Conservation (phyloP, 2,113 vertebrate species). For the Calidris pugnax region DNA sequence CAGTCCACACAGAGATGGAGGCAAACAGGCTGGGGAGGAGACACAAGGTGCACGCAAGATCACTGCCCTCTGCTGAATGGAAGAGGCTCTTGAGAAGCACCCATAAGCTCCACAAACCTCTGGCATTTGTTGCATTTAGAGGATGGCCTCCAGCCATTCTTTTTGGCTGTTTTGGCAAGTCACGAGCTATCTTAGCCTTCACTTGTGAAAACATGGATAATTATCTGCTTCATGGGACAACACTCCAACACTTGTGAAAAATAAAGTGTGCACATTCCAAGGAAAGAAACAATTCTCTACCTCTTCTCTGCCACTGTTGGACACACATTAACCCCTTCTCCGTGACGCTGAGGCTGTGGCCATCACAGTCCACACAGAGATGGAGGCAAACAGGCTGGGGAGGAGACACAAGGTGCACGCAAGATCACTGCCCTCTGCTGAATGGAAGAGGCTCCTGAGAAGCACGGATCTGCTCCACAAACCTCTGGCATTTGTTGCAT, state of each 20-base stretch:
- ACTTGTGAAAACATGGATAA: not conserved
- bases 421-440: constrained; percentile 50
- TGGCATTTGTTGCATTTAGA: not conserved
- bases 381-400: not conserved
- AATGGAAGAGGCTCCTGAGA: not conserved
- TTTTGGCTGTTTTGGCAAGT: not conserved
- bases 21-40: not conserved
- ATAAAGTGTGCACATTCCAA: not conserved
- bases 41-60: not conserved
- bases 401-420: not conserved
- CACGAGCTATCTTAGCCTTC: not conserved
- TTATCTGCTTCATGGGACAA: not conserved
- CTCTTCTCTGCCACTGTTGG: not conserved
- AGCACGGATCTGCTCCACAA: not conserved
- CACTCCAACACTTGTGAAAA: not conserved
- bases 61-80: constrained; percentile 46
- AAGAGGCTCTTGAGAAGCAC: not conserved
- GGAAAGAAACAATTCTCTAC: not conserved
- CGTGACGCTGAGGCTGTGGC: fast-evolving
- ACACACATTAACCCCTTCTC: fast-evolving
- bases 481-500: not conserved
- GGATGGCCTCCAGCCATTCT: not conserved
- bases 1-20: not conserved
- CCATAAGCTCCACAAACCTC: not conserved
- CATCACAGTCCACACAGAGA: not conserved